A percentile compares a stretch with the other conserved stretches of the same genome.
phyloP scores from a whole-genome alignment of 2,888 invertebrate genomes.

The Tipula vernalis region DNA sequence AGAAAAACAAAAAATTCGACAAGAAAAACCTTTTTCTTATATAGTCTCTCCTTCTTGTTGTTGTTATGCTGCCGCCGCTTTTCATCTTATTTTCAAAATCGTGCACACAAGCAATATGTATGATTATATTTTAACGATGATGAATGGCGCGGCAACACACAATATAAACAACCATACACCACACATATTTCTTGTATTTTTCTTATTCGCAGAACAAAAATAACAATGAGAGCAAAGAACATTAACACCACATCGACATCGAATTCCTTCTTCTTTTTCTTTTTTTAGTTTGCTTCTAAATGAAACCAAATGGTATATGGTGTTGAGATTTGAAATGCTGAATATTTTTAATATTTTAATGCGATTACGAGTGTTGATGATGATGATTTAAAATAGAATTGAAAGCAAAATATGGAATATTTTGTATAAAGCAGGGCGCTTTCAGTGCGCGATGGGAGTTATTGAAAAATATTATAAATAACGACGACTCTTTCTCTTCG shows the following conservation, averaged over 20 bases:
- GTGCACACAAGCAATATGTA: neutral
- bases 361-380: neutral
- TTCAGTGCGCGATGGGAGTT: too few relatives aligned
- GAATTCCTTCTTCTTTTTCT: too few relatives aligned
- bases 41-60: neutral
- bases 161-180: neutral
- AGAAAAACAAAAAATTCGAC: neutral
- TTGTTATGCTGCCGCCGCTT: neutral
- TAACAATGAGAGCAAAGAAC: neutral
- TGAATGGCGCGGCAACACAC: neutral
- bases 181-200: neutral
- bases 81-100: neutral
- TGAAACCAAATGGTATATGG: neutral
- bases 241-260: neutral
- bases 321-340: neutral
- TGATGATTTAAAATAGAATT: neutral
- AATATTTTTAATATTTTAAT: neutral
- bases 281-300: neutral
- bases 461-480: too few relatives aligned
- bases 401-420: neutral
- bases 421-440: too few relatives aligned
- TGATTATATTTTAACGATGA: constrained; percentile 4
- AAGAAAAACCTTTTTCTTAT: neutral
- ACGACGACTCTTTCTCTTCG: too few relatives aligned
- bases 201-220: neutral